Evolutionary conservation across 2,888 invertebrate genomes (phyloP), one percentile per base, ranked within the genome.

Genomic region (Drosophila melanosoma): DNA sequence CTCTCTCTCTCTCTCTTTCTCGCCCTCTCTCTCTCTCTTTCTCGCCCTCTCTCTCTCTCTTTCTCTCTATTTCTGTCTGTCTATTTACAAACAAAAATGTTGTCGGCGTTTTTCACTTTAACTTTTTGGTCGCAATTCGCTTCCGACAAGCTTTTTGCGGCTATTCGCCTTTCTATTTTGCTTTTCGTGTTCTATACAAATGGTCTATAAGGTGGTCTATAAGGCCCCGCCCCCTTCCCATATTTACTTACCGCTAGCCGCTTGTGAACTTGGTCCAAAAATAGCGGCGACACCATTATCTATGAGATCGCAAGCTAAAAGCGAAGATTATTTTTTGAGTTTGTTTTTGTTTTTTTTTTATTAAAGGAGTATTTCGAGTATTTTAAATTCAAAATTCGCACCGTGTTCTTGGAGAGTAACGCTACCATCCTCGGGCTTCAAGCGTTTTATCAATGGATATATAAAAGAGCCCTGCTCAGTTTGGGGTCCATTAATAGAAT

Each of bases 201-300:
- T n/a, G n/a, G n/a, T n/a, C n/a, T n/a, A n/a, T n/a, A n/a, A n/a
- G n/a, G 17, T n/a, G 8, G n/a, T 60, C 36, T 32, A n/a, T 36
- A 17, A 12, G 7, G 15, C 26, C 23, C 6, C 7, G 20, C 20
- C 56, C 32, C 52, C 32, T 17, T 5, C 3, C 45, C 68, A 40
- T 4, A 8, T 8, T 51, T 29, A 79, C 90, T 75, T 82, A 92
- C 93, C 92, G 76, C 90, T 92, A 40, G 92, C 87, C 86, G 92
- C 90, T 74, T 91, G 90, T 89, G 93, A 92, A 90, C 93, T 92
- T 88, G 93, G 96, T 26, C 97, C 97, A 88, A 96, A 96, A 91
- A 97, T 95, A 79, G 96, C 97, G 12, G 95, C 95, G 62, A 96
- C 95, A 45, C 96, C 96, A 64, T 91, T 90, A 69, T 90, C 93